Evolutionary conservation across 2,888 invertebrate genomes (phyloP).

Genomic region (Meganola albula): DNA sequence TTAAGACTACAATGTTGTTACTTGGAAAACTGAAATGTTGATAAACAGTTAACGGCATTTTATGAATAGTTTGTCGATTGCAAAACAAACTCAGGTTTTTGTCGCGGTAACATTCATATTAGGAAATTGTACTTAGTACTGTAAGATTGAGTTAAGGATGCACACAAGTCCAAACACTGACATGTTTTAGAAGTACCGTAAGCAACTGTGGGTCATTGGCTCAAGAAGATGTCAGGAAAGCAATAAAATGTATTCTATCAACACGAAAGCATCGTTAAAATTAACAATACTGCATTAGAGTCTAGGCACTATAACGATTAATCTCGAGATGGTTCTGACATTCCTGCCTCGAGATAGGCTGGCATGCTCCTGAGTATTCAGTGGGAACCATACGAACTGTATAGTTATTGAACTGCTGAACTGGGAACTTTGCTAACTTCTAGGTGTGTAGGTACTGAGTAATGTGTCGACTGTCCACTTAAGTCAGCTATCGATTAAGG

Average conservation of each 20-base stretch:
- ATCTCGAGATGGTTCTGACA: slow-evolving; percentile 19
- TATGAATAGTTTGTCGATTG: no score
- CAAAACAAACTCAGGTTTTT: no score
- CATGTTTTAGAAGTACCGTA: slow-evolving; percentile 53
- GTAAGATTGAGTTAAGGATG: slow-evolving; percentile 36
- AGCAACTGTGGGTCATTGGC: slow-evolving; percentile 62
- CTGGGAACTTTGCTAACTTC: no score
- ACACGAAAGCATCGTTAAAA: slow-evolving; percentile 43
- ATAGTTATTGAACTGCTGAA: no score
- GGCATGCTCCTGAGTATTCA: slow-evolving; percentile 8
- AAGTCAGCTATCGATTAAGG: no score
- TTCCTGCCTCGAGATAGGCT: slow-evolving; percentile 20
- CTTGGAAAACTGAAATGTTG: no score
- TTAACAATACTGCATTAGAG: slow-evolving; percentile 41
- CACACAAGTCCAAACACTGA: slow-evolving; percentile 36
- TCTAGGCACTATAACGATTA: slow-evolving; percentile 31
- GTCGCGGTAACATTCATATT: no score
- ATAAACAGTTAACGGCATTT: no score
- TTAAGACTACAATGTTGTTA: no score
- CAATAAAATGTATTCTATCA: slow-evolving; percentile 54
- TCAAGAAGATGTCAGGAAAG: slow-evolving; percentile 59
- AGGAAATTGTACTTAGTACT: slow-evolving; percentile 24
- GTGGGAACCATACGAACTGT: no score
- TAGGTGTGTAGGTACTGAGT: no score
- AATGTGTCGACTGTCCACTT: no score